Evolutionary conservation across 1,140 invertebrate species (phyloP), one percentile per base, ranked within the genome.

Genomic region (Tetramorium simillimum): DNA sequence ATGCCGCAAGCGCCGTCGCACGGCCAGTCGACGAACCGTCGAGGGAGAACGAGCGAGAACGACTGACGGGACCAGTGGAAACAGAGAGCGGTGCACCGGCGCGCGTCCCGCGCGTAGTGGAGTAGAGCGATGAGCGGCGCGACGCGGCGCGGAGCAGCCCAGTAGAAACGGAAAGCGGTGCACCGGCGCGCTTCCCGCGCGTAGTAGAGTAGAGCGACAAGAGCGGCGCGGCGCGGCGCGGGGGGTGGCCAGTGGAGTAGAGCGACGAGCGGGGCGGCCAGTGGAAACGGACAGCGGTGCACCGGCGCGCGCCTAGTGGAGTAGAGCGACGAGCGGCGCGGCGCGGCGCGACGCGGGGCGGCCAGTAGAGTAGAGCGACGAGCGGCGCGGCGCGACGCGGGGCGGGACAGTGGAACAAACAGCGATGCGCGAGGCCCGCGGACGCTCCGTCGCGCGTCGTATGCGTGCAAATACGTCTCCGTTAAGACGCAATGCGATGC

Each of bases 11-110:
- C 89, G 88, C 89, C 89, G 75, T 87, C 78, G 62, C 80, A 65
- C 88, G 88, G 86, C 81, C 77, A 87, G 46, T 89, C 80, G 85
- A 58, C 78, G 89, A 89, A 90, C 65, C 88, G 88, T 28, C 60
- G 58, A 28, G 33, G 24, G 62, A 70, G 63, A 72, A 72, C 58
- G 82, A 81, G 78, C 56, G 78, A 88, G 86, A 84, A 60, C 72
- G 82, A 82, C 78, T 82, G 65, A 21, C 43, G 73, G 43, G 84
- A 46, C 53, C 49, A 49, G 53, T 43, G 24, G 80, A 73, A 46
- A 73, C 80, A 58, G 51, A 46, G 73, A 51, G 73, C 40, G 73
- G 46, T 12, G 69, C 75, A 67, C 72, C 58, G 87, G 85, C 77
- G 78, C 82, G 49, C 67, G 70, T 76, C 53, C n/a, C 73, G 81